Conservation (phyloP, 1,140 invertebrate genomes). For the Microplitis mediator region DNA sequence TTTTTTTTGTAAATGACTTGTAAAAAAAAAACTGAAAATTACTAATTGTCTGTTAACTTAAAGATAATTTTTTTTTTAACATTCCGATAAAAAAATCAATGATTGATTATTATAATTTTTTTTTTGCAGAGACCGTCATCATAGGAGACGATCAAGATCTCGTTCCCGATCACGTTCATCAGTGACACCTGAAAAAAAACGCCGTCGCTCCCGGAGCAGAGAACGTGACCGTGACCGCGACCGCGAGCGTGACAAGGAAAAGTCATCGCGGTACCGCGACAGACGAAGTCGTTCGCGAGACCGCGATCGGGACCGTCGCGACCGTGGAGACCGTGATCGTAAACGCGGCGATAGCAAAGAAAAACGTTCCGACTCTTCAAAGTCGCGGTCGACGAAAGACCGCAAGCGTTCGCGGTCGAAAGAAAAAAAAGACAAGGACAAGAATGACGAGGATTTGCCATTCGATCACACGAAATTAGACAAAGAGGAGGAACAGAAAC, state of each 20-base stretch:
- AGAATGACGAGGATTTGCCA: conserved; percentile 64
- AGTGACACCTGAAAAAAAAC: conserved; percentile 66
- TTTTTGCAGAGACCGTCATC: conserved; percentile 51
- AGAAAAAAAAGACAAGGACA: conserved; percentile 64
- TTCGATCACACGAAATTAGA: conserved; percentile 78
- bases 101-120: conserved; percentile 25
- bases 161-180: conserved; percentile 60
- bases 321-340: conserved; percentile 52
- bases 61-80: neutral
- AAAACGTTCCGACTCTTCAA: conserved; percentile 60
- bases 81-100: neutral
- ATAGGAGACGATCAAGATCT: conserved; percentile 54
- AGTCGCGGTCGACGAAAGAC: conserved; percentile 58
- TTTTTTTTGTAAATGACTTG: no score
- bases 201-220: conserved; percentile 69
- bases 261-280: conserved; percentile 54
- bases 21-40: no score
- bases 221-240: conserved; percentile 68
- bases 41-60: no score
- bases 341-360: conserved; percentile 62
- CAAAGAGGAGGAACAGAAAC: conserved; percentile 86
- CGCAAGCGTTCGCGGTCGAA: conserved; percentile 56
- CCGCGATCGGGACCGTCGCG: conserved; percentile 45
- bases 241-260: conserved; percentile 63
- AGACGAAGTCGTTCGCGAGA: conserved; percentile 54